phyloP scores from a whole-genome alignment of 2,797 vertebrate species.

The Triplophysa bombifrons region DNA sequence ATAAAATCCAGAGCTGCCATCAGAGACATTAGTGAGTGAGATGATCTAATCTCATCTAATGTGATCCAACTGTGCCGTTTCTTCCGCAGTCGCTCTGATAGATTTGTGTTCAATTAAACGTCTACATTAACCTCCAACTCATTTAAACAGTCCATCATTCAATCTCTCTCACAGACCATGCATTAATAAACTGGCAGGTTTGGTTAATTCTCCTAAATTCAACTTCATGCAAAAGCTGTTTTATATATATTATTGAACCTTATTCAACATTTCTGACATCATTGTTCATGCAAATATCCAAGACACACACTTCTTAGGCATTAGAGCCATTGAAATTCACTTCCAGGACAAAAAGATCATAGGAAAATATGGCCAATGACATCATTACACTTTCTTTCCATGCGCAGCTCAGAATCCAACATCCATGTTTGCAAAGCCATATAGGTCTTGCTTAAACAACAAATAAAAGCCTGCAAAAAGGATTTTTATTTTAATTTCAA shows the following conservation, averaged over 20 bases:
- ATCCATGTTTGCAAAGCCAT: not conserved
- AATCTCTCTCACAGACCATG: not conserved
- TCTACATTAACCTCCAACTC: constrained; percentile 3
- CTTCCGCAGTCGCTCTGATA: not conserved
- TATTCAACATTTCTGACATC: no score
- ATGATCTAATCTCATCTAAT: constrained; percentile 13
- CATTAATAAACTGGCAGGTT: not conserved
- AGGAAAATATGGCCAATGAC: not conserved
- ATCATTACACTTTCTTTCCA: not conserved
- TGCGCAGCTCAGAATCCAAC: not conserved
- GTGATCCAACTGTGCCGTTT: not conserved
- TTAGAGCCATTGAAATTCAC: not conserved
- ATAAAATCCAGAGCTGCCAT: not conserved
- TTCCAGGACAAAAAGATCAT: not conserved
- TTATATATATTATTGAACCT: no score
- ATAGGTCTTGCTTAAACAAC: not conserved
- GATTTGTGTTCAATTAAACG: not conserved
- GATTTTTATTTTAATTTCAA: no score
- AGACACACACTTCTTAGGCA: no score
- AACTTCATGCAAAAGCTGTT: no score
- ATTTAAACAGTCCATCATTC: not conserved
- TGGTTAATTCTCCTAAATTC: no score
- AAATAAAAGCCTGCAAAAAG: not conserved
- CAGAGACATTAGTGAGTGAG: not conserved
- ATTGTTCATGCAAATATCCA: no score